Percentiles rank a stretch among this genome's conserved stretches.
phyloP scores from a whole-genome alignment of 2,797 vertebrate species.

The Esox lucius region DNA sequence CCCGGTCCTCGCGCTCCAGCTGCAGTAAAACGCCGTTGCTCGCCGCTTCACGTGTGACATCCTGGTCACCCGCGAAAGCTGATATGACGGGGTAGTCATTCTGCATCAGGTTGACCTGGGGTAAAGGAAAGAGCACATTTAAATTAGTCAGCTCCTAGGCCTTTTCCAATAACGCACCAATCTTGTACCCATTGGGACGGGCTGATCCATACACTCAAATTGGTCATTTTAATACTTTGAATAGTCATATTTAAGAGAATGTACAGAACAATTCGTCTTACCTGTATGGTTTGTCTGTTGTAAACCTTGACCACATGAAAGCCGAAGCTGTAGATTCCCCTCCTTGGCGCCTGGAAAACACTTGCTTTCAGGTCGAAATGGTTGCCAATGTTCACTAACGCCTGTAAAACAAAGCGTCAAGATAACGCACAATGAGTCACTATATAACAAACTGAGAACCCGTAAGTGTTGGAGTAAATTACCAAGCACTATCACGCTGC shows the following conservation, averaged over 20 bases:
- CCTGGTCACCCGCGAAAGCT: conserved; percentile 98
- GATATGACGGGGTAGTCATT: conserved; percentile 98
- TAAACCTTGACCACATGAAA: conserved; percentile 99
- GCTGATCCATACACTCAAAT: neutral
- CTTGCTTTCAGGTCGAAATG: conserved; percentile 98
- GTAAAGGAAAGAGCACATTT: conserved; percentile 32
- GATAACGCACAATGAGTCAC: conserved; percentile 24
- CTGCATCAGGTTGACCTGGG: conserved; percentile 98
- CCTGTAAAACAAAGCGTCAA: conserved; percentile 76
- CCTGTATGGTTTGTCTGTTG: conserved; percentile 99
- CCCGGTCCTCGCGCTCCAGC: conserved; percentile 96
- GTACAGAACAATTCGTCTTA: conserved; percentile 64
- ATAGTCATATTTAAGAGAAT: neutral
- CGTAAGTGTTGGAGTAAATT: neutral
- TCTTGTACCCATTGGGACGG: neutral
- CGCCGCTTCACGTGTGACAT: conserved; percentile 97
- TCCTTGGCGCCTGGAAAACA: conserved; percentile 94
- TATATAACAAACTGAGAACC: neutral
- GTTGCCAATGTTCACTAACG: conserved; percentile 98
- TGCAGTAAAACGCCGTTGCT: conserved; percentile 98
- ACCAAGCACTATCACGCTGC: neutral
- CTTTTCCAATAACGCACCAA: neutral
- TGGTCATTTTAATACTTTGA: neutral
- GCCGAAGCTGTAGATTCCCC: conserved; percentile 99
- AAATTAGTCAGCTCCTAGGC: neutral